Evolutionary conservation across 2,888 invertebrate species (phyloP).

Genomic region (Julus scandinavius): DNA sequence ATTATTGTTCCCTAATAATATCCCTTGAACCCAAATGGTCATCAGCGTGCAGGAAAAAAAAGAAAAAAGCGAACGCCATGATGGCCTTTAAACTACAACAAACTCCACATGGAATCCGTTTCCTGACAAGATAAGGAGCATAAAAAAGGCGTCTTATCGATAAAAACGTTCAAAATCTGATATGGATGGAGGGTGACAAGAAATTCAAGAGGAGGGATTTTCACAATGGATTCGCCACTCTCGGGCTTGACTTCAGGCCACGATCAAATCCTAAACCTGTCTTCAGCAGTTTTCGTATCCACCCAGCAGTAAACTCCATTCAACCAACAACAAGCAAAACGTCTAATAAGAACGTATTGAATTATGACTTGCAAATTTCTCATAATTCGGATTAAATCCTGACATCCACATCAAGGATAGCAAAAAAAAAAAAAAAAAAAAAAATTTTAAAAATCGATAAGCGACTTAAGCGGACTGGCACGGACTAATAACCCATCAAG

Average conservation of each 20-base stretch:
- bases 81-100: slow-evolving; percentile 39
- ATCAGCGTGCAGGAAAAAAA: background rate
- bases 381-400: slow-evolving; percentile 26
- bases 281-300: background rate
- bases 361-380: slow-evolving; percentile 24
- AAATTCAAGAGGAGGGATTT: slow-evolving; percentile 30
- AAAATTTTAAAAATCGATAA: slow-evolving; percentile 21
- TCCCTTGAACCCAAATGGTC: slow-evolving; percentile 33
- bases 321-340: background rate
- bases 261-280: slow-evolving; percentile 8
- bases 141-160: slow-evolving; percentile 31
- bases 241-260: slow-evolving; percentile 3
- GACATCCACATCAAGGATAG: background rate
- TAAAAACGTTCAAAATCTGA: slow-evolving; percentile 7
- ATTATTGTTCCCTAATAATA: slow-evolving; percentile 19
- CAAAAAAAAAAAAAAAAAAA: too few relatives aligned
- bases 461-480: slow-evolving; percentile 16
- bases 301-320: background rate
- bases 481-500: slow-evolving; percentile 26
- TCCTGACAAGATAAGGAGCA: slow-evolving; percentile 42
- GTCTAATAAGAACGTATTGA: background rate
- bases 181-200: slow-evolving; percentile 42
- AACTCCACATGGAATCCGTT: slow-evolving; percentile 35
- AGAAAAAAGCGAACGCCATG: background rate
- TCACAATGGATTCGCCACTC: slow-evolving; percentile 34